Base-by-base conservation (phyloP, 2,797 vertebrate species). In the Picus viridis region DNA sequence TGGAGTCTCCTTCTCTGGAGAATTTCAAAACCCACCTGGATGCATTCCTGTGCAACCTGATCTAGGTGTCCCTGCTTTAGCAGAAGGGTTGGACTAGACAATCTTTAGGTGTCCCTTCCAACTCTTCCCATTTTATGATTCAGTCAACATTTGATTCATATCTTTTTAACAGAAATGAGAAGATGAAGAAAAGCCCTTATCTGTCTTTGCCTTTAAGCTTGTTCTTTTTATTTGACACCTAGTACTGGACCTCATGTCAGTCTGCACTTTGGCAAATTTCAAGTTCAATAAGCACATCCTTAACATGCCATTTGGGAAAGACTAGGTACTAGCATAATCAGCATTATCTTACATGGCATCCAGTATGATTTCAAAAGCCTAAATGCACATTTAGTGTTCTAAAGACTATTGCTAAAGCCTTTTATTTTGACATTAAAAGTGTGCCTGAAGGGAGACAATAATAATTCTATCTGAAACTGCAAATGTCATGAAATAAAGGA, bases 371-470 rank as follows among this genome's bases (percentile, higher is more conserved):
- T 90, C 16, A 30, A 58, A 63, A 78, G 24, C 32, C 27, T 71
- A 63, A 9, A 32, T 63, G 20, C 34, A 63, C 0, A 1, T 72
- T 76, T 83, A 20, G 82, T 71, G 6, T 79, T 69, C 36, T 81
- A 24, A 74, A 80, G 36, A 64, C 22, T 34, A 34, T 32, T 54
- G 30, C 45, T 85, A 72, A 49, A 78, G 11, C 6, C 59, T 93
- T 90, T 70, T 75, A 39, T 88, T 96, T 87, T 76, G 43, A 70
- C 29, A 61, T 69, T 86, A 77, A 76, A 92, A 65, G 41, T 45
- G 34, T 84, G 43, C 30, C 39, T 67, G 41, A 62, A 88, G 67
- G 47, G 29, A 83, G 47, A 64, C 8, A 49, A 51, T 75, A 85
- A 62, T 86, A 10, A 53, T 89, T 85, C 2, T 7, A n/a, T 73